A percentile compares a stretch with the other conserved stretches of the same genome.
These are phyloP conservation scores for Chymomyza procnemis DNA, from an alignment of 2,888 invertebrate genomes.

Conservation along the genomic window DNA sequence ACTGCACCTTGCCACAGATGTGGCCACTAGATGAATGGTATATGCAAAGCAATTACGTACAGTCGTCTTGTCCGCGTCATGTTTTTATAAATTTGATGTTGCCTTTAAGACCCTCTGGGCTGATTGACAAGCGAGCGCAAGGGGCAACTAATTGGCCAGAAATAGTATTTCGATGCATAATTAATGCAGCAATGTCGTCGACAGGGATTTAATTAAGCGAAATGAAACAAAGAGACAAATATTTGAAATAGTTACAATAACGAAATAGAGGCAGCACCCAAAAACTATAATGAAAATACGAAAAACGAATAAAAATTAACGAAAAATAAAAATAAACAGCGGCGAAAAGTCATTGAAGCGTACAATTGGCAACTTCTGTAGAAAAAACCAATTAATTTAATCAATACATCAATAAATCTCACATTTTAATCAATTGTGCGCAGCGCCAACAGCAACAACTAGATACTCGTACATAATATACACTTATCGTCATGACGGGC, in stretches of 20 bases:
- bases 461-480: background rate
- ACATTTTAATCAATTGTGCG: constrained; percentile 1
- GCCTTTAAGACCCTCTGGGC: background rate
- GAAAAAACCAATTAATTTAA: constrained; percentile 58
- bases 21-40: background rate
- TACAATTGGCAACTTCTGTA: constrained; percentile 46
- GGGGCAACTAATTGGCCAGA: background rate
- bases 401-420: constrained; percentile 52
- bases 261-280: constrained; percentile 8
- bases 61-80: background rate
- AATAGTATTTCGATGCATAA: constrained; percentile 1
- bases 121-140: background rate
- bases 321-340: background rate
- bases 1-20: constrained; percentile 5
- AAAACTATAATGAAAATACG: background rate
- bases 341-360: constrained; percentile 30
- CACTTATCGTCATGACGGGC: background rate
- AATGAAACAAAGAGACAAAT: constrained; percentile 4
- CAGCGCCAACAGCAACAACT: background rate
- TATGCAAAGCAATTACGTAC: background rate
- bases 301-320: background rate
- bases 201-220: constrained; percentile 11
- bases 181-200: constrained; percentile 2
- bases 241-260: constrained; percentile 10
- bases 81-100: constrained; percentile 1